phyloP scores from a whole-genome alignment of 2,888 invertebrate genomes.

The Agonopterix arenella region DNA sequence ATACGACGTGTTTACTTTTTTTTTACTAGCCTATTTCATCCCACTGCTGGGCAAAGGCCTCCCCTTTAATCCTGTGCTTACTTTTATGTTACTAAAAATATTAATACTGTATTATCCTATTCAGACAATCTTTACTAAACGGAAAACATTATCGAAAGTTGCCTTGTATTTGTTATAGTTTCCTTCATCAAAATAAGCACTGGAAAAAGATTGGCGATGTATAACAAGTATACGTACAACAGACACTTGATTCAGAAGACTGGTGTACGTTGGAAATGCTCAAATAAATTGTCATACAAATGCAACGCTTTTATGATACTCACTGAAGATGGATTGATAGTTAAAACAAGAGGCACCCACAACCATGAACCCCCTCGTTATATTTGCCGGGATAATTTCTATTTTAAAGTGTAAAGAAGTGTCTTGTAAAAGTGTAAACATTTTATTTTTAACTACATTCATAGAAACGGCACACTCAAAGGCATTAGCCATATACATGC shows the following conservation, averaged over 20 bases:
- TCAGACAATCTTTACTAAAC: background rate
- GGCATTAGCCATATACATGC: too few species aligned
- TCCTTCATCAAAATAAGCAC: conserved; percentile 12
- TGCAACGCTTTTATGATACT: conserved; percentile 25
- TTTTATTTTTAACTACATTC: too few species aligned
- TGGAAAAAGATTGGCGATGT: conserved; percentile 18
- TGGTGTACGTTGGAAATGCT: conserved; percentile 25
- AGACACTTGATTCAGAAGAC: conserved; percentile 20
- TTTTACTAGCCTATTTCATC: too few species aligned
- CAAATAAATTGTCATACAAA: conserved; percentile 20
- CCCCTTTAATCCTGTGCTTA: too few species aligned
- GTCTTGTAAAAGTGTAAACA: too few species aligned
- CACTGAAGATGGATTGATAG: conserved; percentile 13
- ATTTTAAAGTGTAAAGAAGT: background rate
- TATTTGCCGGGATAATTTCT: background rate
- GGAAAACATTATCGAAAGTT: background rate
- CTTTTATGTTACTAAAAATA: too few species aligned
- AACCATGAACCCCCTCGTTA: conserved; percentile 4
- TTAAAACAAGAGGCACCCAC: conserved; percentile 17
- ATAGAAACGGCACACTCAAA: too few species aligned
- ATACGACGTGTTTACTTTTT: too few species aligned
- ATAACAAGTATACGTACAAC: conserved; percentile 20
- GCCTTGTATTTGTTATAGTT: background rate
- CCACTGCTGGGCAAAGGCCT: too few species aligned
- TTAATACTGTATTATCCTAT: too few species aligned